Conservation (phyloP, 2,888 invertebrate species). For the Erannis defoliaria region DNA sequence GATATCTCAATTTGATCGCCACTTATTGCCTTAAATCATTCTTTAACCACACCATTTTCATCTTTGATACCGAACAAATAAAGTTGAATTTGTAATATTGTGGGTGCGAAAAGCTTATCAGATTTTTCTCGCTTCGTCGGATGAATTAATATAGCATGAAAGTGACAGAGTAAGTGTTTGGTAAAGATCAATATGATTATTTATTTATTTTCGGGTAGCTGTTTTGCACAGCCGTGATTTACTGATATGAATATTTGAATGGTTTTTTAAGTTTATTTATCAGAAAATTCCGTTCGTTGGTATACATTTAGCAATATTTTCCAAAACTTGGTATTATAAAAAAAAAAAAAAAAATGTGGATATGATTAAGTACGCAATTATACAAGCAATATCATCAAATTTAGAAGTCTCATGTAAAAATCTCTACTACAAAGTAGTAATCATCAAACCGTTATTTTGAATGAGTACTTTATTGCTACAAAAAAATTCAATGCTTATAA, state of each 20-base stretch:
- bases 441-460: too few relatives aligned
- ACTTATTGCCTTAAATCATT: conserved; percentile 63
- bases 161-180: conserved; percentile 59
- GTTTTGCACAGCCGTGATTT: conserved; percentile 9
- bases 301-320: too few relatives aligned
- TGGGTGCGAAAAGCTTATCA: conserved; percentile 50
- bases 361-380: too few relatives aligned
- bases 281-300: too few relatives aligned
- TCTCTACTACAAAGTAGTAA: too few relatives aligned
- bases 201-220: conserved; percentile 39
- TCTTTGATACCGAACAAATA: conserved; percentile 30
- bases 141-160: conserved; percentile 75
- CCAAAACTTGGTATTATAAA: too few relatives aligned
- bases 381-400: too few relatives aligned
- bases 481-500: too few relatives aligned
- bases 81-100: conserved; percentile 33
- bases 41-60: conserved; percentile 38
- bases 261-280: too few relatives aligned
- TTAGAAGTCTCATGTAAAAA: too few relatives aligned
- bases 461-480: too few relatives aligned
- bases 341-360: too few relatives aligned
- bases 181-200: conserved; percentile 53
- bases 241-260: conserved; percentile 11
- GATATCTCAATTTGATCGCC: conserved; percentile 81
- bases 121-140: conserved; percentile 59